Percentiles rank a stretch among this genome's conserved stretches.
phyloP scores from a whole-genome alignment of 2,797 vertebrate species.

The Sebastes nivosus region DNA sequence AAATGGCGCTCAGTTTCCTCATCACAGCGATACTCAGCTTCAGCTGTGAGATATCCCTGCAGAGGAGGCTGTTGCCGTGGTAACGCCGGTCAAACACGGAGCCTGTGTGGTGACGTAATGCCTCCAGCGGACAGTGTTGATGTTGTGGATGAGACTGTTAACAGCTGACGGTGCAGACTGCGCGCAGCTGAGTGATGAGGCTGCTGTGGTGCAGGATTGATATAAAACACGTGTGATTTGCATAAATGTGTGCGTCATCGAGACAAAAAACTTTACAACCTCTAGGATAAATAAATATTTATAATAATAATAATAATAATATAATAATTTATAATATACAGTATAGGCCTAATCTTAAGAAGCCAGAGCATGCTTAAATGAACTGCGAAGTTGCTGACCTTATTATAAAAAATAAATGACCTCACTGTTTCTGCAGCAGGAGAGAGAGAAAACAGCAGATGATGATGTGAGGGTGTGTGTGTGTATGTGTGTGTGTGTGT shows the following conservation, averaged over 20 bases:
- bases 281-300: neutral
- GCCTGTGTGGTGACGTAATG: conserved; percentile 72
- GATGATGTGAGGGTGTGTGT: neutral
- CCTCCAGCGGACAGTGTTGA: conserved; percentile 53
- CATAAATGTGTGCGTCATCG: neutral
- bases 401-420: conserved; percentile 45
- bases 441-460: conserved; percentile 9
- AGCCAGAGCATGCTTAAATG: neutral
- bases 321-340: neutral
- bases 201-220: neutral
- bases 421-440: conserved; percentile 65
- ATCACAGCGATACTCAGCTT: neutral
- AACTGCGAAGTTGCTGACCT: neutral
- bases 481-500: neutral
- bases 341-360: neutral
- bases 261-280: neutral
- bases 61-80: conserved; percentile 69
- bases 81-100: conserved; percentile 46
- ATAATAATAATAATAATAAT: no score
- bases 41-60: conserved; percentile 41
- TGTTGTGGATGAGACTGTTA: conserved; percentile 31
- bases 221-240: neutral
- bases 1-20: conserved; percentile 58
- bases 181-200: conserved; percentile 9
- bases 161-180: neutral